These are phyloP conservation scores for Sebastes jordani DNA, from an alignment of 2,797 vertebrate genomes.

Conservation along the genomic window DNA sequence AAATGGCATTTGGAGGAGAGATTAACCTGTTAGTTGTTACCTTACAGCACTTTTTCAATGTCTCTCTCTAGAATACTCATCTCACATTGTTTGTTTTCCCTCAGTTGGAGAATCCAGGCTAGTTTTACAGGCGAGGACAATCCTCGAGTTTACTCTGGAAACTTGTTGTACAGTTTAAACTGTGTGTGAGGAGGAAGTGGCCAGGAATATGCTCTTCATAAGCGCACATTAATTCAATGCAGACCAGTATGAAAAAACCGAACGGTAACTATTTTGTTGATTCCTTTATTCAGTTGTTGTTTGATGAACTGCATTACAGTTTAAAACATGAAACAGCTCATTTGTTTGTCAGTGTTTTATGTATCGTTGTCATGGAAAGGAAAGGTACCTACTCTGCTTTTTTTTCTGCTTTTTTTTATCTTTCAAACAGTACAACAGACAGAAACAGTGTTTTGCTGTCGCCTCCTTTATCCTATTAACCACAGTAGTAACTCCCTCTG, in stretches of 20 bases:
- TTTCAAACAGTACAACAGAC: background rate
- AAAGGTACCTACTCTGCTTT: slow-evolving; percentile 14
- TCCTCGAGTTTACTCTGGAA: slow-evolving; percentile 64
- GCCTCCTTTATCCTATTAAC: background rate
- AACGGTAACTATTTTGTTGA: background rate
- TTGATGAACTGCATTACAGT: slow-evolving; percentile 11
- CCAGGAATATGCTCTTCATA: slow-evolving; percentile 14
- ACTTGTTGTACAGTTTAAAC: slow-evolving; percentile 25
- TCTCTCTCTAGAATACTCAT: slow-evolving; percentile 15
- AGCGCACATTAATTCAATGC: slow-evolving; percentile 39
- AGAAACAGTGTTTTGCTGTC: slow-evolving; percentile 11
- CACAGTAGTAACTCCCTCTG: background rate
- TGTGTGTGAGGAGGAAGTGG: slow-evolving; percentile 13
- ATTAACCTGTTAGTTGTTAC: background rate
- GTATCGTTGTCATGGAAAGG: background rate
- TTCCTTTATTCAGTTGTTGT: slow-evolving; percentile 5
- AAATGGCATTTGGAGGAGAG: background rate
- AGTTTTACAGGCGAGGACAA: slow-evolving; percentile 62
- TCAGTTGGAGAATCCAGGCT: slow-evolving; percentile 27
- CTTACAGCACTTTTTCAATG: slow-evolving; percentile 37
- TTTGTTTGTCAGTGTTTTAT: slow-evolving; percentile 7
- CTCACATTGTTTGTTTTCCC: background rate
- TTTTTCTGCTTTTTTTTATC: background rate
- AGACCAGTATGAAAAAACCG: background rate
- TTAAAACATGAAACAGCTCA: background rate